phyloP scores from a whole-genome alignment of 2,888 invertebrate species.

The Seira sanloemensis region DNA sequence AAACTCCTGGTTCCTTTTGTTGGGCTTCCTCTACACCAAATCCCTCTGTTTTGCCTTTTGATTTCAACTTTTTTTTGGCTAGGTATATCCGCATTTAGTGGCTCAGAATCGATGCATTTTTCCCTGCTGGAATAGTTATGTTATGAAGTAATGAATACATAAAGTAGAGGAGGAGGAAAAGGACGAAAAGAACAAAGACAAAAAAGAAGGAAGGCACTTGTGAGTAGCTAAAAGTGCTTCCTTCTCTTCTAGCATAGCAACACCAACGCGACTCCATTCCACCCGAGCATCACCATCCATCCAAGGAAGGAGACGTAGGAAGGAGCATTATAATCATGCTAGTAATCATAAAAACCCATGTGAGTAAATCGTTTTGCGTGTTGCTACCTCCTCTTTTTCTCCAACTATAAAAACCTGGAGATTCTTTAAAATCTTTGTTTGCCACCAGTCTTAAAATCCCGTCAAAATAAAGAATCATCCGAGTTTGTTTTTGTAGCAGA shows the following conservation, averaged over 20 bases:
- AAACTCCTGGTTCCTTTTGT: background rate
- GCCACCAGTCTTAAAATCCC: background rate
- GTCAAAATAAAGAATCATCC: background rate
- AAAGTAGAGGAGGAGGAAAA: conserved; percentile 33
- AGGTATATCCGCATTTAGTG: conserved; percentile 4
- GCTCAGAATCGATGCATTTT: background rate
- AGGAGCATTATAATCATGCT: background rate
- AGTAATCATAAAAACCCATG: background rate
- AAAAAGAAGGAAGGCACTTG: conserved; percentile 37
- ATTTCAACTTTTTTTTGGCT: conserved; percentile 27
- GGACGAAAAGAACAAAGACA: conserved; percentile 41
- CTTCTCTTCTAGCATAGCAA: conserved; percentile 54
- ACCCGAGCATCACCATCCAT: conserved; percentile 15
- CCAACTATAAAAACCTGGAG: background rate
- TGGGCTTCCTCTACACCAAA: background rate
- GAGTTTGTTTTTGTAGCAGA: background rate
- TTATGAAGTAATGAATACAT: background rate
- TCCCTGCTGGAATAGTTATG: background rate
- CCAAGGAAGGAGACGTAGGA: background rate
- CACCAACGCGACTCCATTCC: conserved; percentile 25
- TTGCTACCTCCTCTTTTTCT: background rate
- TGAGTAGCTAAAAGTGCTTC: conserved; percentile 8
- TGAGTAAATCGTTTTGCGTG: background rate
- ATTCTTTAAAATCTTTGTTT: background rate
- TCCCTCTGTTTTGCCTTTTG: background rate